phyloP scores from a whole-genome alignment of 92 coral and sea anemone genomes.

The Zoanthus sociatus region DNA sequence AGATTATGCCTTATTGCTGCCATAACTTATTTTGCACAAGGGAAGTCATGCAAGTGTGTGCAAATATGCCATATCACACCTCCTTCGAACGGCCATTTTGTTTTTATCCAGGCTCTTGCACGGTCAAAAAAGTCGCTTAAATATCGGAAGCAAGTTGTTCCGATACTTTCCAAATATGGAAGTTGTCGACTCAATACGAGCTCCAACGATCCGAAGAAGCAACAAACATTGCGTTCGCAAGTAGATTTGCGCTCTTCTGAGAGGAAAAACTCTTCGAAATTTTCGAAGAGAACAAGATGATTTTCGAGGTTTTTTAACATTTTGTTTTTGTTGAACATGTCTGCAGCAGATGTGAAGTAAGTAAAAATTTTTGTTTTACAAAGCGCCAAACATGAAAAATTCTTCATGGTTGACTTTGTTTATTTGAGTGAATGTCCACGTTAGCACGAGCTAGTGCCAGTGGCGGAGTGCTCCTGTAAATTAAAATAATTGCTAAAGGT shows the following conservation, averaged over 20 bases:
- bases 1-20: slow-evolving; percentile 97
- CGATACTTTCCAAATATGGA: slow-evolving; percentile 32
- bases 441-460: background rate
- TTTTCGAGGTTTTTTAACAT: slow-evolving; percentile 58
- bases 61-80: background rate
- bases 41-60: background rate
- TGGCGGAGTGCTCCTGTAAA: background rate
- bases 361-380: slow-evolving; percentile 20
- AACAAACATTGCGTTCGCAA: slow-evolving; percentile 22
- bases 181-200: background rate
- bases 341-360: slow-evolving; percentile 67
- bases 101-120: slow-evolving; percentile 30
- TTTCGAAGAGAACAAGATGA: slow-evolving; percentile 34
- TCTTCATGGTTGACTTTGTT: slow-evolving; percentile 32
- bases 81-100: slow-evolving; percentile 47
- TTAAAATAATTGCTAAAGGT: background rate
- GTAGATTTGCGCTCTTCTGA: slow-evolving; percentile 18
- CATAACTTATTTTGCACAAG: slow-evolving; percentile 50
- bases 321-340: slow-evolving; percentile 60
- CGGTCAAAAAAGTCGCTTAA: background rate
- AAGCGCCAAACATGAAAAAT: slow-evolving; percentile 28
- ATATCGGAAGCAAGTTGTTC: background rate
- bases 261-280: slow-evolving; percentile 38
- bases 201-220: slow-evolving; percentile 22
- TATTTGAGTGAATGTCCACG: slow-evolving; percentile 33